Conservation (phyloP, 1,140 invertebrate species). For the Neelides sp. region DNA sequence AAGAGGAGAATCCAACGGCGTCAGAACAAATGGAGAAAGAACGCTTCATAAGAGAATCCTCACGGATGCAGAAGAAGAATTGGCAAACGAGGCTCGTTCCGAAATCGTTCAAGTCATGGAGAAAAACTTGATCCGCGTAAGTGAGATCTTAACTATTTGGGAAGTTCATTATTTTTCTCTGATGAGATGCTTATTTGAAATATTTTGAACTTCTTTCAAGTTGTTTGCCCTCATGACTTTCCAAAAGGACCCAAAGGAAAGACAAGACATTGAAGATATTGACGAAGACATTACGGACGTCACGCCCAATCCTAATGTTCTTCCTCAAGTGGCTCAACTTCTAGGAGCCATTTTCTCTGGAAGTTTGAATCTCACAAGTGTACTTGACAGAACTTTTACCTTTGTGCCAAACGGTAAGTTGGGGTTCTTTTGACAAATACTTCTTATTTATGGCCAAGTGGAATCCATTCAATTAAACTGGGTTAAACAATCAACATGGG, state of each 20-base stretch:
- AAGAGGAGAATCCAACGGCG: too few relatives aligned
- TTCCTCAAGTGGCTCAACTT: constrained; percentile 30
- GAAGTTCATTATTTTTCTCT: background rate
- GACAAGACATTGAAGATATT: constrained; percentile 13
- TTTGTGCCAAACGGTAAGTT: constrained; percentile 28
- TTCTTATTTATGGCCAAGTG: too few relatives aligned
- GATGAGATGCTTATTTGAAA: background rate
- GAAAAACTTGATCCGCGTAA: constrained; percentile 26
- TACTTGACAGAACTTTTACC: constrained; percentile 24
- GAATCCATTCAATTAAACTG: too few relatives aligned
- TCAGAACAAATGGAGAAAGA: too few relatives aligned
- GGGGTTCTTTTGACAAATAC: too few relatives aligned
- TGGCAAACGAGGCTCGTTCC: constrained; percentile 23
- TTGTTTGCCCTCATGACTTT: constrained; percentile 20
- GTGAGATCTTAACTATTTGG: background rate
- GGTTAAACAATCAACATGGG: too few relatives aligned
- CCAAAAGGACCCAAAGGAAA: background rate
- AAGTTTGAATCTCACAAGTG: constrained; percentile 26
- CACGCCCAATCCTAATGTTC: constrained; percentile 19
- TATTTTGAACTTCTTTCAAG: constrained; percentile 10
- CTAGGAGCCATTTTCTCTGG: constrained; percentile 30
- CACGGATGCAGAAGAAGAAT: constrained; percentile 16
- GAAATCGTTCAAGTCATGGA: constrained; percentile 26
- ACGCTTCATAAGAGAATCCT: too few relatives aligned
- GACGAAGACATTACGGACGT: constrained; percentile 13